Percentiles rank a stretch among this genome's conserved stretches.
phyloP scores from a whole-genome alignment of 2,888 invertebrate genomes.

The Pocota personata region DNA sequence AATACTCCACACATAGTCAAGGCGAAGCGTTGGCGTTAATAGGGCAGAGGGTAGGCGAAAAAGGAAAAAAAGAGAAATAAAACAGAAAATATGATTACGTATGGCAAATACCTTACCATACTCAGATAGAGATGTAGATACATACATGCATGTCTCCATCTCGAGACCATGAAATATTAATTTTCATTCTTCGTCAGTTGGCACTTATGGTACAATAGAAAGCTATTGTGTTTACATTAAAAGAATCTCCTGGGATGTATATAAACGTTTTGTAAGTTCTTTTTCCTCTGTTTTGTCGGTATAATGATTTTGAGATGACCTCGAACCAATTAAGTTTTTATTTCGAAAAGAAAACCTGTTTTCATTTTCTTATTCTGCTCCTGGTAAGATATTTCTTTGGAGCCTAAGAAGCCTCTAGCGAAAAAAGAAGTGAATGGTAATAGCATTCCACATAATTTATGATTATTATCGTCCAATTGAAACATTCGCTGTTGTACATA shows the following conservation, averaged over 20 bases:
- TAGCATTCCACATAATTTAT: background rate
- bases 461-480: slow-evolving; percentile 6
- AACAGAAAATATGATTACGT: slow-evolving; percentile 58
- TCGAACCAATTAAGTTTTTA: no score
- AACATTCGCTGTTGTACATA: background rate
- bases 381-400: background rate
- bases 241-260: slow-evolving; percentile 23
- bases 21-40: slow-evolving; percentile 32
- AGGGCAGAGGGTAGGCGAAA: slow-evolving; percentile 28
- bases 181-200: slow-evolving; percentile 57
- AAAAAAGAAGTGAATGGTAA: background rate
- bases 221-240: slow-evolving; percentile 49
- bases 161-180: slow-evolving; percentile 66
- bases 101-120: slow-evolving; percentile 57
- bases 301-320: slow-evolving; percentile 51
- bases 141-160: slow-evolving; percentile 37
- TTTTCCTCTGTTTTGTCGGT: slow-evolving; percentile 8
- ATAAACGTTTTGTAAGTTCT: slow-evolving; percentile 27
- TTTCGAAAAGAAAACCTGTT: slow-evolving; percentile 44
- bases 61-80: slow-evolving; percentile 11
- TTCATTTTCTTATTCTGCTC: no score
- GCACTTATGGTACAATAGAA: slow-evolving; percentile 43
- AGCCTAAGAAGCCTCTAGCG: background rate
- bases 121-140: slow-evolving; percentile 61
- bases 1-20: background rate